Conservation (phyloP, 2,113 vertebrate species). For the Melanerpes aurifrons region DNA sequence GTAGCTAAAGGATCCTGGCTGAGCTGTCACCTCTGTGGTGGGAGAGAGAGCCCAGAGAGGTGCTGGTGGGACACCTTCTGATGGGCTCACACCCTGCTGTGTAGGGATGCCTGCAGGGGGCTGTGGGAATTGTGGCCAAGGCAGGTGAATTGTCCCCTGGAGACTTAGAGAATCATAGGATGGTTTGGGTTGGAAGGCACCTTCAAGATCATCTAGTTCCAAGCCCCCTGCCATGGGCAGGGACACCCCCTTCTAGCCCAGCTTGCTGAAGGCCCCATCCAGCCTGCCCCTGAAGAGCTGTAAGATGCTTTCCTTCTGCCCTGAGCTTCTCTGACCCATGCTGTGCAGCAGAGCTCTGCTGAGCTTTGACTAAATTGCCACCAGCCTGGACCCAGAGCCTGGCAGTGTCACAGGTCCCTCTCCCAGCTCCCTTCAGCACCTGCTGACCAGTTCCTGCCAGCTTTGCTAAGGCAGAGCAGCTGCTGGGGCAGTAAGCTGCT, state of each 20-base stretch:
- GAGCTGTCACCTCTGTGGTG: not conserved
- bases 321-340: not conserved
- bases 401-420: rapidly evolving
- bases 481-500: not conserved
- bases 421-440: not conserved
- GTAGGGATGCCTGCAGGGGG: rapidly evolving
- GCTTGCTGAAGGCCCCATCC: too few relatives aligned
- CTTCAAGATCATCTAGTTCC: too few relatives aligned
- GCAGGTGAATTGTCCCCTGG: not conserved
- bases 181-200: too few relatives aligned
- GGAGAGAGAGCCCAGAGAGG: not conserved
- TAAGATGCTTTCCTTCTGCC: not conserved
- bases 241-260: too few relatives aligned
- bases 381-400: not conserved
- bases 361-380: not conserved
- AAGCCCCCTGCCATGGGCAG: too few relatives aligned
- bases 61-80: not conserved
- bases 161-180: too few relatives aligned
- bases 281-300: too few relatives aligned
- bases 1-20: not conserved
- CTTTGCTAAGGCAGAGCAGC: not conserved
- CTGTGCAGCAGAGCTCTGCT: not conserved
- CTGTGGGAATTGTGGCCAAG: not conserved
- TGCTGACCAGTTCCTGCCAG: not conserved
- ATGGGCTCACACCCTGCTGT: rapidly evolving